A percentile compares a stretch with the other conserved stretches of the same genome.
Conservation (phyloP, 2,888 invertebrate species). For the Noctua comes region DNA sequence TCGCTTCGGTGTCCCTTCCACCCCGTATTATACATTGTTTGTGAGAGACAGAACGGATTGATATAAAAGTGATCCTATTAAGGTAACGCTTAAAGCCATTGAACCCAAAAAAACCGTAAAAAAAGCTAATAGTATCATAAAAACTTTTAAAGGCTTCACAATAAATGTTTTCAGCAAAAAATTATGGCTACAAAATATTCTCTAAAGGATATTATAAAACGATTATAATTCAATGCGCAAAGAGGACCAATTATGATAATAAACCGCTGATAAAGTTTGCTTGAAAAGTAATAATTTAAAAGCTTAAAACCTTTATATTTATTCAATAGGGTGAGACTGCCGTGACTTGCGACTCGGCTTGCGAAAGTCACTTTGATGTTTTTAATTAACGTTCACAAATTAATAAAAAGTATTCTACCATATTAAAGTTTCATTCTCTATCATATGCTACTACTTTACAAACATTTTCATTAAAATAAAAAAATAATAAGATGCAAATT, state of each 20-base stretch:
- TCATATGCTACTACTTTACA: not conserved
- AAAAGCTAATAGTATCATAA: slow-evolving; percentile 15
- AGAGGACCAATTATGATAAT: slow-evolving; percentile 68
- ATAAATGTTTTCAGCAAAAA: slow-evolving; percentile 34
- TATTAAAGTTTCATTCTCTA: not conserved
- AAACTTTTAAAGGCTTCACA: slow-evolving; percentile 8
- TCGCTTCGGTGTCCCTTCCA: too few relatives aligned
- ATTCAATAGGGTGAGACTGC: slow-evolving; percentile 58
- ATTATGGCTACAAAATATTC: slow-evolving; percentile 35
- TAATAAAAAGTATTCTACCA: slow-evolving; percentile 6
- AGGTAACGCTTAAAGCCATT: not conserved
- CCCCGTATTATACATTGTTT: not conserved
- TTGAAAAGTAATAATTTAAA: slow-evolving; percentile 69
- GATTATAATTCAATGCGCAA: slow-evolving; percentile 65
- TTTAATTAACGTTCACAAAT: slow-evolving; percentile 33
- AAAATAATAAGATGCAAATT: not conserved
- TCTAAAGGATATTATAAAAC: slow-evolving; percentile 52
- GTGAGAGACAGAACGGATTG: not conserved
- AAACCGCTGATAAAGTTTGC: slow-evolving; percentile 68
- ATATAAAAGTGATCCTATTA: slow-evolving; percentile 8
- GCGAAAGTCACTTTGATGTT: slow-evolving; percentile 33
- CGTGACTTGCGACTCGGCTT: slow-evolving; percentile 56
- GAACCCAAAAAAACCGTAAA: slow-evolving; percentile 16
- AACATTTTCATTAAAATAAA: not conserved
- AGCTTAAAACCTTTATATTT: slow-evolving; percentile 67